Conservation (phyloP, 2,888 invertebrate species). For the Physocephala rufipes region DNA sequence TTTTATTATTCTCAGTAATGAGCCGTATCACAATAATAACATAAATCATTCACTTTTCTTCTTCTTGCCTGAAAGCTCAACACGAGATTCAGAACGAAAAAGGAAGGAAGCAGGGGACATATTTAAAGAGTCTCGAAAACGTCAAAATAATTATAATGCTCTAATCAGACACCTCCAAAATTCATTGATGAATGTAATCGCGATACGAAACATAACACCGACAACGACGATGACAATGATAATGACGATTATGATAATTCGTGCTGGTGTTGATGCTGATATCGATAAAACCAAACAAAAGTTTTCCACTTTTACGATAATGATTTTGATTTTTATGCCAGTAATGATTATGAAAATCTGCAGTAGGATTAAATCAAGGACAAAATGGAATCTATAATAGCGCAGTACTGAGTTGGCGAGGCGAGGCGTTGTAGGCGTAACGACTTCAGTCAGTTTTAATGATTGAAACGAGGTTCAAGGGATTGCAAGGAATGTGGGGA, state of each 20-base stretch:
- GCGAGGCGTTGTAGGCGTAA: too few species aligned
- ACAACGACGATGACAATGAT: background rate
- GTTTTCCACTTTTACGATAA: background rate
- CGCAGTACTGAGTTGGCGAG: background rate
- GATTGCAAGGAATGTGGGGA: background rate
- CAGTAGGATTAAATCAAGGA: conserved; percentile 24
- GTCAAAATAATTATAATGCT: conserved; percentile 30
- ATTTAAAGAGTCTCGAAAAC: background rate
- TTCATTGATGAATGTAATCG: conserved; percentile 24
- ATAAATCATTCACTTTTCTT: too few species aligned
- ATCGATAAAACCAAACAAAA: background rate
- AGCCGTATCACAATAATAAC: too few species aligned
- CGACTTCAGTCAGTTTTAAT: background rate
- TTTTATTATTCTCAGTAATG: too few species aligned
- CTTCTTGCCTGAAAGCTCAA: too few species aligned
- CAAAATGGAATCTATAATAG: background rate
- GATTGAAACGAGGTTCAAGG: background rate
- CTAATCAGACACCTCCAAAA: conserved; percentile 24
- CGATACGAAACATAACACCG: background rate
- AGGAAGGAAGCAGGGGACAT: too few species aligned
- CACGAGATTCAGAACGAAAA: too few species aligned
- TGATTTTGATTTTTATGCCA: background rate
- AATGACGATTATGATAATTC: background rate
- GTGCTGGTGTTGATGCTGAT: too few species aligned
- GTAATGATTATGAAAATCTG: conserved; percentile 14